A percentile compares a stretch with the other conserved stretches of the same genome.
Conservation (phyloP, 2,113 vertebrate species). For the Pogona vitticeps region DNA sequence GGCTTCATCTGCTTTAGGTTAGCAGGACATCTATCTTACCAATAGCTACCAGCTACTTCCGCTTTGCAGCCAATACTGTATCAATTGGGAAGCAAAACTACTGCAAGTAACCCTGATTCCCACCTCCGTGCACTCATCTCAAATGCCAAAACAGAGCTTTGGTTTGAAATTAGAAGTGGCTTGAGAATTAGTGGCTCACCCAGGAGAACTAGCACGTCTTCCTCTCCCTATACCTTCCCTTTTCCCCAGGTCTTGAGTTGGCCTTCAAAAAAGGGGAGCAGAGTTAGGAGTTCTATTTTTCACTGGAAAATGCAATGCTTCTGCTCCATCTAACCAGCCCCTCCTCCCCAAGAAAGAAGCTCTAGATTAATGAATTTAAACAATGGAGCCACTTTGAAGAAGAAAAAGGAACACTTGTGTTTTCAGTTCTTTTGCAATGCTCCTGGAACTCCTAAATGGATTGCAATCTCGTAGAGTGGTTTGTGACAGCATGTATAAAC, state of each 20-base stretch:
- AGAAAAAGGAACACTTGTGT: not conserved
- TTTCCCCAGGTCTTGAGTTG: not conserved
- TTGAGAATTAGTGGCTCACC: too few species aligned
- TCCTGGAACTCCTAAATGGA: constrained; percentile 9
- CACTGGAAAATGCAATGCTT: not conserved
- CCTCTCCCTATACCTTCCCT: not conserved
- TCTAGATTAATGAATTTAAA: constrained; percentile 23
- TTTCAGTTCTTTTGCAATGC: constrained; percentile 9
- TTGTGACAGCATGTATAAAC: constrained; percentile 15
- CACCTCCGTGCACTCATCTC: not conserved
- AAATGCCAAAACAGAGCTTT: not conserved
- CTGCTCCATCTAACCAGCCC: not conserved
- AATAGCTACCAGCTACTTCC: too few species aligned
- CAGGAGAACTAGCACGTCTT: too few species aligned
- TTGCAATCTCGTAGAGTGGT: not conserved
- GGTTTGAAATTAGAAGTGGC: not conserved
- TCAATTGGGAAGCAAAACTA: too few species aligned
- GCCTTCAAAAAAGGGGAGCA: not conserved
- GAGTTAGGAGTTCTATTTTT: not conserved
- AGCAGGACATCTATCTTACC: too few species aligned
- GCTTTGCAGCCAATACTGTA: not conserved
- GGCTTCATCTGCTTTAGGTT: too few species aligned
- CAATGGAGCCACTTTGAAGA: not conserved
- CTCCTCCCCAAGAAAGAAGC: not conserved
- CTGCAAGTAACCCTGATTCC: not conserved